Base-by-base conservation (phyloP, 1,140 invertebrate genomes). In the Camponotus vicinus region DNA sequence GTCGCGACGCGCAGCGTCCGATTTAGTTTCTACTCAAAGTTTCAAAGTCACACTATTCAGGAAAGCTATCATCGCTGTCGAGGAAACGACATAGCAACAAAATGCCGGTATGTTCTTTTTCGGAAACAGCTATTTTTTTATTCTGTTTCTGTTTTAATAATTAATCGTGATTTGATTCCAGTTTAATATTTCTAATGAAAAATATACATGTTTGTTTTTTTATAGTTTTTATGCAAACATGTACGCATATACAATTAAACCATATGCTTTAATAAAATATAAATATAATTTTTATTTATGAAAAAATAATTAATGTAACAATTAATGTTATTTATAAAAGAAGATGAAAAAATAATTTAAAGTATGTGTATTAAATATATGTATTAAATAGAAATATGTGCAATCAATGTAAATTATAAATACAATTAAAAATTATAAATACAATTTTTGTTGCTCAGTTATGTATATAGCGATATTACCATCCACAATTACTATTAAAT, bases 21-120 rank as follows among this genome's bases (percentile, higher is more conserved):
- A 93, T 91, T 95, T 95, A 95, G 95, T 95, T 92, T 93, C 79
- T 87, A 92, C 89, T 88, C 90, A 45, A 73, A 75, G 86, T 93
- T 92, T 88, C 89, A 92, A 93, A 94, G 86, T 92, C 86, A 91
- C 66, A 76, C 77, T 66, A 49, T 61, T 42, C 49, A 3, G 69
- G 66, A 87, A 88, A 87, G 15, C 49, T 52, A 52, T 63, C 6
- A 59, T 45, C 69, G 11, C 70, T 18, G 18, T 32, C 52, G 67
- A 84, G 32, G 66, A 27, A 87, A 85, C 86, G 64, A 70, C 79
- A 80, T 73, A 87, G 70, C 64, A 63, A 61, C 82, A 92, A 90
- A 85, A 95, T 95, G 94, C 93, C 94, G 94, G 94, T 95, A 95
- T 40, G 94, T 95, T 88, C 57, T 45, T 27, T 21, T 18, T 13